Base-by-base conservation (phyloP, 1,140 invertebrate genomes). In the Patella vulgata region DNA sequence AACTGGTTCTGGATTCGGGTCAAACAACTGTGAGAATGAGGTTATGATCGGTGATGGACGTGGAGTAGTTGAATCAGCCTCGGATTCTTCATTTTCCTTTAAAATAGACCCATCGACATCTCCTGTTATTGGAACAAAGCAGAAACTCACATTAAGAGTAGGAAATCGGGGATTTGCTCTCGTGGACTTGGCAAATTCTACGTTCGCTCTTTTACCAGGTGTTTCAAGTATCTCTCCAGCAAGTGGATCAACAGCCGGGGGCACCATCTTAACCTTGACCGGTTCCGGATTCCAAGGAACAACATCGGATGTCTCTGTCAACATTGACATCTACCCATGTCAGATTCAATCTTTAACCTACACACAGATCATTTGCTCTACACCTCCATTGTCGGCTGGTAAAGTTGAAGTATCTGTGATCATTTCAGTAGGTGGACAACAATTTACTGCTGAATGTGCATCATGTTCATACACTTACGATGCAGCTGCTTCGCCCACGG, bases 111-210 rank as follows among this genome's bases (percentile, higher is more conserved):
- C 57, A 4, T 39, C 47, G 21, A 57, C 25, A 58, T 31, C 25
- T 11, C 62, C 60, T 43, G 44, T 36, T 6, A 40, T 66, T 25
- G 71, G 74, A 28, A 30, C 59, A 12, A 59, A 25, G 12, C 61
- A 68, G 17, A 25, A 68, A 30, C 25, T 73, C 11, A 46, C 30
- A 1, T 17, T 75, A 17, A 59, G 69, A 36, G 66, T 77, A 3
- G 52, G 57, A 11, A 75, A 75, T 42, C 40, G 50, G 23, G 74
- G 77, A 31, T 47, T 71, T 43, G 73, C 74, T 19, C 30, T 68
- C n/a, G 30, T 74, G 25, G 55, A 52, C 1, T 28, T 50, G 50
- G 46, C 58, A 2, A n/a, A 9, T n/a, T 55, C 63, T 12, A 40
- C 31, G 23, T 57, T 21, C 1, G 21, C 52, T 21, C 66, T 59